Conservation (phyloP, 1,140 invertebrate species). For the Meteorus sp. region DNA sequence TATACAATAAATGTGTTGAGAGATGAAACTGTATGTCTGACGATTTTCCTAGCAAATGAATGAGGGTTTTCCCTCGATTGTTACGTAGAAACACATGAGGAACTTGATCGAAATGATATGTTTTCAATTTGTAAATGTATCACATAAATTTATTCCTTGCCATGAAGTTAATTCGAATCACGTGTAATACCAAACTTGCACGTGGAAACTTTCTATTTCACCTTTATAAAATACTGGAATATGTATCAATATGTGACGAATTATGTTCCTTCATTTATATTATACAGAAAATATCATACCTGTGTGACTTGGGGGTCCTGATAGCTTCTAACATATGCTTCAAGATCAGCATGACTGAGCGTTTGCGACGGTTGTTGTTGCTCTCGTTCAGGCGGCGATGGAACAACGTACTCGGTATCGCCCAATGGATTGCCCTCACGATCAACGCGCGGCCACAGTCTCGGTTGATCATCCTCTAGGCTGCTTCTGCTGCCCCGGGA, state of each 20-base stretch:
- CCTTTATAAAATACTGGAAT: too few species aligned
- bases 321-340: conserved; percentile 61
- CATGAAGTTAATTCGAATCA: too few species aligned
- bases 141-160: too few species aligned
- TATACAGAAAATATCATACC: conserved; percentile 30
- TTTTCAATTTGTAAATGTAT: too few species aligned
- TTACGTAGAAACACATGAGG: too few species aligned
- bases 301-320: conserved; percentile 58
- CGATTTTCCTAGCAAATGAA: too few species aligned
- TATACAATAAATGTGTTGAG: too few species aligned
- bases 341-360: conserved; percentile 58
- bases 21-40: too few species aligned
- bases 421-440: conserved; percentile 67
- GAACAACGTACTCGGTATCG: conserved; percentile 72
- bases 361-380: conserved; percentile 58
- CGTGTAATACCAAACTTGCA: too few species aligned
- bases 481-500: conserved; percentile 52
- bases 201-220: too few species aligned
- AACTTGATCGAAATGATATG: too few species aligned
- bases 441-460: conserved; percentile 66
- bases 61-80: too few species aligned
- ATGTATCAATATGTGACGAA: background rate
- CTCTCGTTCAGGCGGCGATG: conserved; percentile 76
- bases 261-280: background rate
- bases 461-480: conserved; percentile 46